Evolutionary conservation across 2,113 vertebrate genomes (phyloP).

Genomic region (Chaenocephalus aceratus): DNA sequence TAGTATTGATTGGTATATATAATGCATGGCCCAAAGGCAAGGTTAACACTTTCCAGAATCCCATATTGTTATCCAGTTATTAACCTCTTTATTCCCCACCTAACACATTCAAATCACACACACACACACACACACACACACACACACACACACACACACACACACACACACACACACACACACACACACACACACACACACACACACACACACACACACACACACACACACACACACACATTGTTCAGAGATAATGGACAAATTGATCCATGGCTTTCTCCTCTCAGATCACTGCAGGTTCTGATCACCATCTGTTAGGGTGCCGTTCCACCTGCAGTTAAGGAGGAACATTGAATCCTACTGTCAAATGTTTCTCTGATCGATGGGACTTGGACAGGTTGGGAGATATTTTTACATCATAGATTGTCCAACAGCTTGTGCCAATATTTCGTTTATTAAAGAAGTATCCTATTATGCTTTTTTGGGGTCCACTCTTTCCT

Average conservation of each 20-base stretch:
- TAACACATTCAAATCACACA: neutral
- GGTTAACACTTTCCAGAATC: neutral
- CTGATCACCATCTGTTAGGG: neutral
- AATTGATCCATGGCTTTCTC: neutral
- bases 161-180: too few species aligned
- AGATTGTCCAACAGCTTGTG: neutral
- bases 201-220: too few species aligned
- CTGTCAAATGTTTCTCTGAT: conserved; percentile 6
- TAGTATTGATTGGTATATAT: too few species aligned
- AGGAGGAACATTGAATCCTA: neutral
- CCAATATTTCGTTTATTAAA: too few species aligned
- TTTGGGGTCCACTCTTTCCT: too few species aligned
- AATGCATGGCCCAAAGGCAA: neutral
- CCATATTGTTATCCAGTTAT: neutral
- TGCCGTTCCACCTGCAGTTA: neutral
- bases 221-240: neutral
- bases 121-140: conserved; percentile 2
- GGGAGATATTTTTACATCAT: neutral
- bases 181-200: too few species aligned
- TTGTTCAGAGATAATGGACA: neutral
- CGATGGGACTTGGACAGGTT: neutral
- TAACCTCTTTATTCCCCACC: neutral
- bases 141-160: too few species aligned
- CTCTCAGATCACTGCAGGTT: neutral
- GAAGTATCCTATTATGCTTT: too few species aligned